Percentiles rank a stretch among this genome's conserved stretches.
Conservation (phyloP, 2,113 vertebrate genomes). For the Brienomyrus longianalis region DNA sequence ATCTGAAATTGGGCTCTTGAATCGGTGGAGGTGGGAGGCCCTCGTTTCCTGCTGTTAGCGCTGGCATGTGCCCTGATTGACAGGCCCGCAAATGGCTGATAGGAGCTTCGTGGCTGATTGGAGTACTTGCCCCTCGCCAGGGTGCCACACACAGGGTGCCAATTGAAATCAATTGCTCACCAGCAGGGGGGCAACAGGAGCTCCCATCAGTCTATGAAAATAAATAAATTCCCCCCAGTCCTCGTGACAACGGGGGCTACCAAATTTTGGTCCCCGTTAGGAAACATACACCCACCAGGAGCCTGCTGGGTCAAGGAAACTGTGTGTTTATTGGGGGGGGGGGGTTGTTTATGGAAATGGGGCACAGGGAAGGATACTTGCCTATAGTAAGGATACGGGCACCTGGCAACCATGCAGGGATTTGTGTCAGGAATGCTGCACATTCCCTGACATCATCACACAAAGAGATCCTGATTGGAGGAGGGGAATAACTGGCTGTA, state of each 20-base stretch:
- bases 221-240: background rate
- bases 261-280: background rate
- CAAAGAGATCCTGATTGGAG: background rate
- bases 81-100: slow-evolving; percentile 56
- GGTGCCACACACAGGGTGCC: slow-evolving; percentile 35
- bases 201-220: background rate
- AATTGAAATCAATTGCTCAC: slow-evolving; percentile 50
- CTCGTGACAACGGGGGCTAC: background rate
- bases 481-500: background rate
- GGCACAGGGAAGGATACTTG: background rate
- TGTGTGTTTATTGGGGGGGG: background rate
- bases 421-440: background rate
- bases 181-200: slow-evolving; percentile 15
- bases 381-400: background rate
- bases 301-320: background rate
- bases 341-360: background rate
- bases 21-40: slow-evolving; percentile 31
- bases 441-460: background rate
- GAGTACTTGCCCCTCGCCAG: slow-evolving; percentile 48
- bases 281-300: background rate
- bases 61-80: slow-evolving; percentile 49
- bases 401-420: background rate
- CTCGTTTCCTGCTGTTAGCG: slow-evolving; percentile 44
- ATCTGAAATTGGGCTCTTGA: slow-evolving; percentile 40
- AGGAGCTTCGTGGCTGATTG: slow-evolving; percentile 47